Conservation (phyloP, 2,888 invertebrate genomes). For the Nymphalis polychloros region DNA sequence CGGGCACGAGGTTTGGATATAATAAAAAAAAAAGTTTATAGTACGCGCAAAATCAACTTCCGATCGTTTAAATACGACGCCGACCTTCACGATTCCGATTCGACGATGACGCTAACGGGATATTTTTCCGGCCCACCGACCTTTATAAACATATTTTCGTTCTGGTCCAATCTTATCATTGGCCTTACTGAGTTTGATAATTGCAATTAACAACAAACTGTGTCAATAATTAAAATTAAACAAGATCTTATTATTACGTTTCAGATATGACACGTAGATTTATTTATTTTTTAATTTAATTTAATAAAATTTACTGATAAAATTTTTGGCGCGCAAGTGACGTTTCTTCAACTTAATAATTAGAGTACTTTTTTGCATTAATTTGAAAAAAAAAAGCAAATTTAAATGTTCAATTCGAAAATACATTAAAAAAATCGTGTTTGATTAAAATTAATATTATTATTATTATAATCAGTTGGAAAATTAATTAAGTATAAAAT, state of each 20-base stretch:
- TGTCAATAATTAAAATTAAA: slow-evolving; percentile 1
- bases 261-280: neutral
- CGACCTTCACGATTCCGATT: slow-evolving; percentile 18
- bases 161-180: slow-evolving; percentile 1
- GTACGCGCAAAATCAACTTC: slow-evolving; percentile 30
- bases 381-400: too few species aligned
- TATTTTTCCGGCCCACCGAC: neutral
- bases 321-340: too few species aligned
- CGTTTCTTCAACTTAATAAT: too few species aligned
- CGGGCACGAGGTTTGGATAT: slow-evolving; percentile 34
- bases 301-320: neutral
- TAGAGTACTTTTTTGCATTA: too few species aligned
- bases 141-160: neutral
- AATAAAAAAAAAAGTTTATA: slow-evolving; percentile 30
- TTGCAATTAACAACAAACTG: neutral
- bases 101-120: slow-evolving; percentile 4
- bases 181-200: neutral
- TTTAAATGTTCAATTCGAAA: too few species aligned
- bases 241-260: neutral
- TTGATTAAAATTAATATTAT: too few species aligned
- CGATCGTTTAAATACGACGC: slow-evolving; percentile 10
- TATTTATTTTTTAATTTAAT: neutral
- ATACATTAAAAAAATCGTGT: too few species aligned
- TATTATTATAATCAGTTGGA: too few species aligned
- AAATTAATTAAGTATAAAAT: too few species aligned